These are phyloP conservation scores for Harmothoe impar DNA, from an alignment of 2,888 invertebrate species.

Conservation along the genomic window DNA sequence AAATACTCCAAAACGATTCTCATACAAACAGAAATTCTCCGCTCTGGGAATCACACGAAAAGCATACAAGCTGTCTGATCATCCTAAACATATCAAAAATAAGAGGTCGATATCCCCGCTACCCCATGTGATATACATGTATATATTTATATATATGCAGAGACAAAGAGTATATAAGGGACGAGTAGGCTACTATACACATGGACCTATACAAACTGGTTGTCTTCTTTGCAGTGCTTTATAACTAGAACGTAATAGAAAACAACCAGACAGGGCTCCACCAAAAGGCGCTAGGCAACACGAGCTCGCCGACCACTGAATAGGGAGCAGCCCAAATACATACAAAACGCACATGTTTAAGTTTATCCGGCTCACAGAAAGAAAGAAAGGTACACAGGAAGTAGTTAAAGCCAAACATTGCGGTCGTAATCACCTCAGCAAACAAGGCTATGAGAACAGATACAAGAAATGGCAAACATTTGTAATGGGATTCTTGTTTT, in stretches of 20 bases:
- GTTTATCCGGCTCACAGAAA: background rate
- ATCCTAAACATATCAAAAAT: conserved; percentile 23
- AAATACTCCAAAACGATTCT: background rate
- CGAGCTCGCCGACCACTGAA: background rate
- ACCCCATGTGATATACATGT: conserved; percentile 15
- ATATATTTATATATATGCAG: background rate
- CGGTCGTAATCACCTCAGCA: background rate
- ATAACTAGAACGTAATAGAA: conserved; percentile 10
- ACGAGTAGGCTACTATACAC: conserved; percentile 35
- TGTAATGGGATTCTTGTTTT: background rate
- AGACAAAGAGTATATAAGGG: conserved; percentile 30
- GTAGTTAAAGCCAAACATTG: conserved; percentile 31
- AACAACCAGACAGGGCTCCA: background rate
- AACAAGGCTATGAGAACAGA: background rate
- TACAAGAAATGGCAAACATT: background rate
- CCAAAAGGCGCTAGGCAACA: background rate
- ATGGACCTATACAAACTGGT: conserved; percentile 34
- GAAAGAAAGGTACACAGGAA: background rate
- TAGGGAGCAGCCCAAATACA: background rate
- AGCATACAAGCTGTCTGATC: conserved; percentile 19
- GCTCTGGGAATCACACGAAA: background rate
- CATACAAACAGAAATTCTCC: background rate
- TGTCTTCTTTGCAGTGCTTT: background rate
- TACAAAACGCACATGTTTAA: background rate
- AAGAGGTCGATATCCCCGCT: background rate